A percentile compares a stretch with the other conserved stretches of the same genome.
Conservation (phyloP, 2,113 vertebrate genomes). For the Strigops habroptila region DNA sequence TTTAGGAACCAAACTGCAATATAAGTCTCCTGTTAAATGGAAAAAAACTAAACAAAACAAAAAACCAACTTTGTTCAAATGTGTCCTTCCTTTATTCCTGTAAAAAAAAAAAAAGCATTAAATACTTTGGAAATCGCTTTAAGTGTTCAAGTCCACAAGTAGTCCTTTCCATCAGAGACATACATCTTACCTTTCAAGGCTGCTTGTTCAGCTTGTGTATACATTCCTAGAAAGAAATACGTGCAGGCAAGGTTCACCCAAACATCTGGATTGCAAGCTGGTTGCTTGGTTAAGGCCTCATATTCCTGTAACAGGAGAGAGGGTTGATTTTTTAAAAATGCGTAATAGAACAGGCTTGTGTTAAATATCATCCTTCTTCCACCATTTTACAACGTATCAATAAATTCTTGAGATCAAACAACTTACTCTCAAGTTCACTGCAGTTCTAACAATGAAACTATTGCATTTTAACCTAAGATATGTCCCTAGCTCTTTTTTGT, state of each 20-base stretch:
- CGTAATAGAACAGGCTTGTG: background rate
- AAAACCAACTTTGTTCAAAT: background rate
- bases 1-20: background rate
- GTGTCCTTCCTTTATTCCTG: background rate
- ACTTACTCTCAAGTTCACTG: background rate
- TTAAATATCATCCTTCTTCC: background rate
- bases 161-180: background rate
- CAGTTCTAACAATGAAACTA: background rate
- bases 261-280: slow-evolving; percentile 82
- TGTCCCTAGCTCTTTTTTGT: background rate
- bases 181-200: slow-evolving; percentile 84
- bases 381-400: background rate
- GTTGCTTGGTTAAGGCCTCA: slow-evolving; percentile 75
- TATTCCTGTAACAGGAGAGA: slow-evolving; percentile 82
- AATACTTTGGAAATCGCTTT: background rate
- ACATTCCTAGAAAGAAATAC: slow-evolving; percentile 93
- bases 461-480: background rate
- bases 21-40: background rate
- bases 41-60: background rate
- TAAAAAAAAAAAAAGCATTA: background rate
- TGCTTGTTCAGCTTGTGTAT: slow-evolving; percentile 90
- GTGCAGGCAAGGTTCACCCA: slow-evolving; percentile 94
- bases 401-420: background rate
- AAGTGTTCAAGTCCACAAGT: background rate
- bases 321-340: background rate